Base-by-base conservation (phyloP, 2,113 vertebrate genomes). In the Cavia porcellus region DNA sequence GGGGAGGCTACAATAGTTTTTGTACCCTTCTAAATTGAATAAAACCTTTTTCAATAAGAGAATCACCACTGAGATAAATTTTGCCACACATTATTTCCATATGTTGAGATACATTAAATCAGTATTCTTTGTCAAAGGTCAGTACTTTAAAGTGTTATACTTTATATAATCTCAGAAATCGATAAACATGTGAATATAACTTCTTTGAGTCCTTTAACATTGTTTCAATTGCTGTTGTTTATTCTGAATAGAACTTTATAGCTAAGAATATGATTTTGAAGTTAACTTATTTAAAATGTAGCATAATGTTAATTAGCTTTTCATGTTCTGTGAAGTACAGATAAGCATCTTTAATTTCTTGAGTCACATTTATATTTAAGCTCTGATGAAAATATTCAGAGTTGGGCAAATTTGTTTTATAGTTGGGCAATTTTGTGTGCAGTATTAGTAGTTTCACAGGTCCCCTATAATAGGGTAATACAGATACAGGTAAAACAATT, bases 21-120 rank as follows among this genome's bases (percentile, higher is more conserved):
- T 87, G 19, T 2, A 83, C 30, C 8, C 24, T 86, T 92, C 22
- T 88, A 62, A 90, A 79, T 90, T 68, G 81, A 86, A 84, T 80
- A 66, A 90, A 88, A 11, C 4, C 52, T 42, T 96, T 97, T 93
- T 75, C 61, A 91, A 1, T 55, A 87, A 95, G 38, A 86, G 95
- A 93, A 64, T 7, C 14, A 19, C 50, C 61, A 62, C 10, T 38
- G 68, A 84, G n/a, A 61, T 7, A 85, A 28, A 82, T 83, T 86
- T 89, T 83, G 61, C 55, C n/a, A 42, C 30, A 62, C 38, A 77
- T 38, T 57, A 57, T 92, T 66, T 79, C 22, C 4, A 17, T 64
- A 66, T 62, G 30, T 79, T 74, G 61, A 95, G 93, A 79, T 89
- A 32, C 38, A 90, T 52, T 61, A 6, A 62, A 55, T 45, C 22